A percentile compares a stretch with the other conserved stretches of the same genome.
Conservation (phyloP, 2,113 vertebrate genomes). For the Labrus mixtus region DNA sequence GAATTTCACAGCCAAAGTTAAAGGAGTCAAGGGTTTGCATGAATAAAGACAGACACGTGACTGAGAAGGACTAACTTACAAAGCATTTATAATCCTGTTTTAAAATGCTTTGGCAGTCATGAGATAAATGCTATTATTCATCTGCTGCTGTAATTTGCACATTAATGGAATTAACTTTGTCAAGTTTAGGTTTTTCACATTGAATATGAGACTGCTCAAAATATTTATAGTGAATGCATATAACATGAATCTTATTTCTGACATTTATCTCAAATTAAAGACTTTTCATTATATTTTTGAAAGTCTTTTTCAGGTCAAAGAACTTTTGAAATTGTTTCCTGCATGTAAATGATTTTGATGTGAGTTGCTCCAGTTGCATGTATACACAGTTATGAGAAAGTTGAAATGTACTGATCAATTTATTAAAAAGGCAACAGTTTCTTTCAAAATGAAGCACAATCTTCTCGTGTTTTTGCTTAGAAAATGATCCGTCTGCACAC, state of each 20-base stretch:
- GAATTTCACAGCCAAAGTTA: slow-evolving; percentile 18
- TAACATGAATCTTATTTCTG: slow-evolving; percentile 5
- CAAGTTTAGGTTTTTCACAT: slow-evolving; percentile 53
- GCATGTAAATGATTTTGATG: neutral
- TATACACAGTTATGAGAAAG: slow-evolving; percentile 6
- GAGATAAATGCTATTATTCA: slow-evolving; percentile 58
- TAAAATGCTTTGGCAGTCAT: slow-evolving; percentile 37
- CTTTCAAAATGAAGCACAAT: neutral
- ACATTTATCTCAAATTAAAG: neutral
- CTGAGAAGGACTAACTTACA: slow-evolving; percentile 15
- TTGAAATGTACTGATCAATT: neutral
- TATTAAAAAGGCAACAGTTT: neutral
- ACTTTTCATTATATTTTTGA: neutral
- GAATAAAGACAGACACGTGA: slow-evolving; percentile 20
- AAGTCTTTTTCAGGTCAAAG: neutral
- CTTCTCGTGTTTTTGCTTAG: slow-evolving; percentile 28
- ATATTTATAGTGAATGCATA: slow-evolving; percentile 2
- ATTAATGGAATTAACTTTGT: slow-evolving; percentile 53
- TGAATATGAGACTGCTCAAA: slow-evolving; percentile 30
- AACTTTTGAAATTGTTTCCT: neutral
- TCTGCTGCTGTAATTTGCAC: slow-evolving; percentile 52
- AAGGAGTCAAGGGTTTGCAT: slow-evolving; percentile 3
- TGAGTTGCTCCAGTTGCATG: slow-evolving; percentile 6
- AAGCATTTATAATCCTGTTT: slow-evolving; percentile 18
- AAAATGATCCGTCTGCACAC: slow-evolving; percentile 28